These are phyloP conservation scores for Ophion costatus DNA, from an alignment of 2,888 invertebrate species.

Conservation along the genomic window DNA sequence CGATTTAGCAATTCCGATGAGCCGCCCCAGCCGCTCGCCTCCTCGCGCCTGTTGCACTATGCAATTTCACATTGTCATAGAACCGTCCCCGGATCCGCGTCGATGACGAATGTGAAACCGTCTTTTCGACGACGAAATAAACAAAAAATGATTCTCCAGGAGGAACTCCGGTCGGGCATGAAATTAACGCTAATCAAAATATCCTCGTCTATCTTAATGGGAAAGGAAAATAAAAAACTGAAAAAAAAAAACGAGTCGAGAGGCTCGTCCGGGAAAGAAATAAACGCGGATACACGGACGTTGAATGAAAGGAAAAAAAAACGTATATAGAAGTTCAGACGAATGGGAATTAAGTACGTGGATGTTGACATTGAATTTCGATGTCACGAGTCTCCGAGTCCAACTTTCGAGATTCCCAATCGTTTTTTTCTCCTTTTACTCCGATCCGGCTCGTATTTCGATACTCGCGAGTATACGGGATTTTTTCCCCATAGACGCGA, in stretches of 20 bases:
- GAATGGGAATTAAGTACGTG: constrained; percentile 17
- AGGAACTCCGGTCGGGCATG: neutral
- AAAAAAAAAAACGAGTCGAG: neutral
- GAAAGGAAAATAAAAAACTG: constrained; percentile 5
- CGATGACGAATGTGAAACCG: neutral
- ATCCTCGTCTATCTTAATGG: constrained; percentile 12
- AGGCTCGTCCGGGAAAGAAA: constrained; percentile 39
- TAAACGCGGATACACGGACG: constrained; percentile 30
- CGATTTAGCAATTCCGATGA: constrained; percentile 51
- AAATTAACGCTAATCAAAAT: constrained; percentile 8
- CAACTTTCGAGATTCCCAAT: constrained; percentile 46
- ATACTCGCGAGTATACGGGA: constrained; percentile 9
- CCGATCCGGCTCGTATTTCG: constrained; percentile 11
- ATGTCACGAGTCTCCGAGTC: constrained; percentile 45
- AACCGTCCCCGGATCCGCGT: neutral
- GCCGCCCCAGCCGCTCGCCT: neutral
- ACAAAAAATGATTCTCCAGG: neutral
- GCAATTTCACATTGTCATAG: constrained; percentile 14
- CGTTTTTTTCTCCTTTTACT: constrained; percentile 17
- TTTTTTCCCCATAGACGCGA: neutral
- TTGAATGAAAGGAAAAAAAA: constrained; percentile 9
- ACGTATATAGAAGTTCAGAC: neutral
- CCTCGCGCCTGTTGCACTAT: constrained; percentile 7
- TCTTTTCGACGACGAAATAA: too few species aligned
- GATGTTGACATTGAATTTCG: constrained; percentile 57